Percentiles rank a stretch among this genome's conserved stretches.
phyloP scores from a whole-genome alignment of 1,140 invertebrate species.

The Cotesia chilonis region DNA sequence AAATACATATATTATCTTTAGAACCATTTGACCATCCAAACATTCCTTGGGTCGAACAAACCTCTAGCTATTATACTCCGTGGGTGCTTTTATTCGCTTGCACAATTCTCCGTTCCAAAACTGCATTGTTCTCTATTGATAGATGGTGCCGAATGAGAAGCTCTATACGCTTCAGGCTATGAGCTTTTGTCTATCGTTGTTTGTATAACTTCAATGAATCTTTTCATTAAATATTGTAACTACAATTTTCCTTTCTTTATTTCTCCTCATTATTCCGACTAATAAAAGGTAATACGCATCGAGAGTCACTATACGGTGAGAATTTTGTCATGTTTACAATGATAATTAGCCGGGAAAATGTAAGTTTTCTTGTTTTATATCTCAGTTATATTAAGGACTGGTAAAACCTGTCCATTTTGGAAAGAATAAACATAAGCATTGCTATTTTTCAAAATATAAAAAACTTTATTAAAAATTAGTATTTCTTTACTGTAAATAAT shows the following conservation, averaged over 20 bases:
- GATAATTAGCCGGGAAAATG: no score
- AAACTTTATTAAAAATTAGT: no score
- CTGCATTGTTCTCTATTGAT: conserved; percentile 32
- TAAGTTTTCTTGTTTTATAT: no score
- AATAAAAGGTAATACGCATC: no score
- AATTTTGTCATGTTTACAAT: no score
- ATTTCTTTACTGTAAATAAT: no score
- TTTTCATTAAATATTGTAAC: conserved; percentile 12
- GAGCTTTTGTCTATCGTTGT: conserved; percentile 9
- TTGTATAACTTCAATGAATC: background rate
- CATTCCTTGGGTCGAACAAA: conserved; percentile 37
- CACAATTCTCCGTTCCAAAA: conserved; percentile 25
- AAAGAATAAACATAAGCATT: no score
- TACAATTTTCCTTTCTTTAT: background rate
- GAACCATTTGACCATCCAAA: conserved; percentile 33
- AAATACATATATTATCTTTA: conserved; percentile 9
- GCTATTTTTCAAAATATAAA: no score
- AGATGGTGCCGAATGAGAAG: conserved; percentile 32
- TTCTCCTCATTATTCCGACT: background rate
- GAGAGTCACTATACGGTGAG: no score
- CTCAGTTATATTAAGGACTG: no score
- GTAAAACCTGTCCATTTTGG: no score
- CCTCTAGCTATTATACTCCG: conserved; percentile 33
- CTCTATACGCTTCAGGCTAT: background rate
- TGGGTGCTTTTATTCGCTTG: conserved; percentile 35